Percentiles rank a stretch among this genome's conserved stretches.
phyloP scores from a whole-genome alignment of 2,888 invertebrate species.

The Hirtodrosophila trivittata region DNA sequence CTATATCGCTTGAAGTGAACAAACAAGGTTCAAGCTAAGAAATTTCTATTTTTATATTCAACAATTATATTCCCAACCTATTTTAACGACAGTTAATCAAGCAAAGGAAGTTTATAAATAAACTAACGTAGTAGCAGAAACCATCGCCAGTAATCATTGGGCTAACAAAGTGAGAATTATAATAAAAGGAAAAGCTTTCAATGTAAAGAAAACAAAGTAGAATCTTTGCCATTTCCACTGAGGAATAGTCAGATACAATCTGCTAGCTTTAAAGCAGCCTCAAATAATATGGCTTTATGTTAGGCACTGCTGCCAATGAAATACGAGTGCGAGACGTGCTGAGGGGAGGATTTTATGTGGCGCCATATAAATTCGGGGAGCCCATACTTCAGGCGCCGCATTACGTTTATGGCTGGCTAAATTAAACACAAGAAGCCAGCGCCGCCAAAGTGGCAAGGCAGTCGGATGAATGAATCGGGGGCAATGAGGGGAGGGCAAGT shows the following conservation, averaged over 20 bases:
- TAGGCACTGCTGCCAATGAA: conserved; percentile 65
- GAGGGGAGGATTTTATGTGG: conserved; percentile 61
- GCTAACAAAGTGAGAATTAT: too few relatives aligned
- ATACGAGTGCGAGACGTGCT: conserved; percentile 22
- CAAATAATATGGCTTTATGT: conserved; percentile 71
- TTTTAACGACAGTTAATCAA: too few relatives aligned
- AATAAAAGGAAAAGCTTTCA: too few relatives aligned
- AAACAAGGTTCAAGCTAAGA: too few relatives aligned
- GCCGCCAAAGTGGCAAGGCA: conserved; percentile 49
- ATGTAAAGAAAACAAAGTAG: too few relatives aligned
- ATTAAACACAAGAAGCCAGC: conserved; percentile 71
- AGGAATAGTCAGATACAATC: conserved; percentile 49
- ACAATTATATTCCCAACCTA: too few relatives aligned
- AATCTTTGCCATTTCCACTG: conserved; percentile 12
- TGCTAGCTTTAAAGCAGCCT: conserved; percentile 58
- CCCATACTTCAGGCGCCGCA: conserved; percentile 70
- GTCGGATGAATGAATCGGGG: conserved; percentile 19
- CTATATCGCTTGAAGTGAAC: too few relatives aligned
- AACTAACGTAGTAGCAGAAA: too few relatives aligned
- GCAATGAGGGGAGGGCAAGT: conserved; percentile 1
- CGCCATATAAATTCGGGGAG: conserved; percentile 72
- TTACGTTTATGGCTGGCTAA: conserved; percentile 76
- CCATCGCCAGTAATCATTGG: too few relatives aligned
- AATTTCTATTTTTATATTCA: too few relatives aligned
- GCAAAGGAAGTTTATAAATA: too few relatives aligned